These are phyloP conservation scores for Ivindomyrus marchei DNA, from an alignment of 2,113 vertebrate species.

Conservation along the genomic window DNA sequence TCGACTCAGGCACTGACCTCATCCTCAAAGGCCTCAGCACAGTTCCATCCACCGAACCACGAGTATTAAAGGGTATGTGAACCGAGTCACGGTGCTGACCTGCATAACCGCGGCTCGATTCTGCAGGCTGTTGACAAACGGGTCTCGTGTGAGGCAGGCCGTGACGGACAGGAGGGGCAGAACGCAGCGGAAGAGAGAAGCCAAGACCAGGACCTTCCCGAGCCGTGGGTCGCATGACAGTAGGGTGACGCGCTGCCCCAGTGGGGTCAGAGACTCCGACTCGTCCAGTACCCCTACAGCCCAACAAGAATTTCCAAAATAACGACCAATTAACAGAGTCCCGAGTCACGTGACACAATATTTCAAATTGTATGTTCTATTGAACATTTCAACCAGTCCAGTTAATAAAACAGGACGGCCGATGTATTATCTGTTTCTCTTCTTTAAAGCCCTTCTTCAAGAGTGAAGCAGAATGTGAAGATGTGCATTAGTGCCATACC, in stretches of 20 bases:
- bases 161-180: conserved; percentile 79
- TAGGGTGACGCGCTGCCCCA: conserved; percentile 79
- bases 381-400: background rate
- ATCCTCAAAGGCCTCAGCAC: background rate
- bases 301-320: background rate
- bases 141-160: conserved; percentile 89
- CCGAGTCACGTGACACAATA: background rate
- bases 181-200: conserved; percentile 80
- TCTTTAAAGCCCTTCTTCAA: background rate
- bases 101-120: conserved; percentile 74
- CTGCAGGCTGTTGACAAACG: conserved; percentile 86
- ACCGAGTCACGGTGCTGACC: conserved; percentile 53
- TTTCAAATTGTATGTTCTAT: background rate
- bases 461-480: background rate
- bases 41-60: background rate
- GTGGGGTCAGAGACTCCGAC: conserved; percentile 72
- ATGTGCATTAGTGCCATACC: conserved; percentile 55
- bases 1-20: background rate
- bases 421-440: background rate
- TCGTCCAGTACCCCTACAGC: conserved; percentile 77
- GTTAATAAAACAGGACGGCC: background rate
- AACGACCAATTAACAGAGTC: background rate
- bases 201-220: conserved; percentile 84
- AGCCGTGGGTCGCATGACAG: conserved; percentile 89
- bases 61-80: no score